Base-by-base conservation (phyloP, 2,888 invertebrate species). In the Chydorus sphaericus region DNA sequence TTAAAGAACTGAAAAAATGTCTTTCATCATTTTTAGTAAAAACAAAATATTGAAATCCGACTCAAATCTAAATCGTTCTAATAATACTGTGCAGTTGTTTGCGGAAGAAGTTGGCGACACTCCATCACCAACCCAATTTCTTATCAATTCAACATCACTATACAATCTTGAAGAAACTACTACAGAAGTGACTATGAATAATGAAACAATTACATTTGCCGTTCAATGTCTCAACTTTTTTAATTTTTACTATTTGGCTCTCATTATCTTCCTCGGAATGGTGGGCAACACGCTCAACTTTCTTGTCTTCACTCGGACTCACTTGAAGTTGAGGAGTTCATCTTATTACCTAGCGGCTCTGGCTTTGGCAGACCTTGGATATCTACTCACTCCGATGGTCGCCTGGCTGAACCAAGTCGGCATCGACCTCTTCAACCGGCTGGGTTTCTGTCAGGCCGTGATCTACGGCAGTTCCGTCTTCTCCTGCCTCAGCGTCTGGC, bases 401-500 rank as follows among this genome's bases (percentile, higher is more conserved):
- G 75, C 76, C 1, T 75, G 76, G 71, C 66, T 75, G 36, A 75
- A 74, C 64, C 20, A 39, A 18, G 52, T 59, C 11, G 53, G 56
- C 11, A 26, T 60, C n/a, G 60, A 61, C 54, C 31, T 63, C 8
- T 59, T 58, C 36, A 63, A 65, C 39, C 51, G 52, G 48, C 55
- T 63, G 36, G 69, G 68, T 14, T 61, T 65, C 31, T 90, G 90
- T 64, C 83, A 88, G 64, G 69, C 80, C 33, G 78, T 83, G 62
- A 76, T 82, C 14, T 90, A 85, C 67, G 64, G 80, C n/a, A 78
- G 81, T 26, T 81, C 81, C 63, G 76, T 85, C 57, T 80, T 81
- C 59, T 82, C 83, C 65, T 83, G 83, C 65, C 71, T 83, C 56
- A 87, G 87, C 62, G 82, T 85, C 0, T 90, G 89, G 88, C 75